phyloP scores from a whole-genome alignment of 2,113 vertebrate species.

The Nycticebus coucang region DNA sequence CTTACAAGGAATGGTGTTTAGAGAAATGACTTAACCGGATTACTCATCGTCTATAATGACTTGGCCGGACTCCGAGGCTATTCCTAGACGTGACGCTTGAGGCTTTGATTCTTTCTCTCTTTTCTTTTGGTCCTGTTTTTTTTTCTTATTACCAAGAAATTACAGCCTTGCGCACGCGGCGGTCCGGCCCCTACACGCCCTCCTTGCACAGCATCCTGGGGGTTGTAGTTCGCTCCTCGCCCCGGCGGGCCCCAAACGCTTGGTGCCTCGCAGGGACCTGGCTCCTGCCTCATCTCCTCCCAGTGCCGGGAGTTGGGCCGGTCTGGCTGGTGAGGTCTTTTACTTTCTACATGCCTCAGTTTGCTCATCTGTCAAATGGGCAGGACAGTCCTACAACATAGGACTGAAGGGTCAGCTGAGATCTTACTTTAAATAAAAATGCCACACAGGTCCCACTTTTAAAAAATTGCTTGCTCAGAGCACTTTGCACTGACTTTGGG shows the following conservation, averaged over 20 bases:
- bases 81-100: conserved; percentile 85
- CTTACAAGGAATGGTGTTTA: conserved; percentile 82
- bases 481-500: background rate
- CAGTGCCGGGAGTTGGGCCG: too few relatives aligned
- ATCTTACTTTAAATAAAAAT: background rate
- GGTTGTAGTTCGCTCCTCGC: conserved; percentile 65
- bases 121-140: conserved; percentile 41
- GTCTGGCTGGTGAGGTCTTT: background rate
- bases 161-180: background rate
- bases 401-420: background rate
- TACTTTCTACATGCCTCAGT: background rate
- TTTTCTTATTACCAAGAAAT: conserved; percentile 73
- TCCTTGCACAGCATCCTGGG: conserved; percentile 62
- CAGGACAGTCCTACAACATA: background rate
- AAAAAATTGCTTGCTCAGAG: background rate
- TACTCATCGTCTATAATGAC: conserved; percentile 84
- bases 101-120: conserved; percentile 76
- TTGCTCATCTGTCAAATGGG: background rate
- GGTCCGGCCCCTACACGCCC: background rate
- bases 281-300: fast-evolving
- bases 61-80: conserved; percentile 81
- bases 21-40: conserved; percentile 86
- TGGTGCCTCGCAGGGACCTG: background rate
- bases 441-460: background rate
- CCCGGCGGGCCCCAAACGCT: fast-evolving